Conservation (phyloP, 2,113 vertebrate species). For the Todiramphus chloris region DNA sequence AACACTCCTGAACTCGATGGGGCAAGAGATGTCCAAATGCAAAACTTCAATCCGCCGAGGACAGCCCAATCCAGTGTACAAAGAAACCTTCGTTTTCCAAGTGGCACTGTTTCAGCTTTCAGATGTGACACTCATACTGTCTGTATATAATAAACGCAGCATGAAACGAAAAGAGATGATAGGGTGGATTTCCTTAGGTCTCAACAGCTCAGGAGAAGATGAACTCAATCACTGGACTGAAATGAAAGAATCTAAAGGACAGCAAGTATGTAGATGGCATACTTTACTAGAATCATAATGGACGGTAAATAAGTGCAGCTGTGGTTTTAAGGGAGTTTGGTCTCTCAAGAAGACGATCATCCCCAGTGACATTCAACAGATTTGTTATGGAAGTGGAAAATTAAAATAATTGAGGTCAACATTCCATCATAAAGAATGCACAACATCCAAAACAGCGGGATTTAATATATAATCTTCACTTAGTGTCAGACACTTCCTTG, state of each 20-base stretch:
- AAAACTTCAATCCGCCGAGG: slow-evolving; percentile 96
- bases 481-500: neutral
- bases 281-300: slow-evolving; percentile 89
- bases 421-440: slow-evolving; percentile 52
- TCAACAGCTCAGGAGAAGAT: slow-evolving; percentile 97
- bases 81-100: slow-evolving; percentile 97
- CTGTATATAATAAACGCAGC: slow-evolving; percentile 97
- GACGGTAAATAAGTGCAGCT: neutral
- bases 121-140: slow-evolving; percentile 96
- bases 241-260: slow-evolving; percentile 98
- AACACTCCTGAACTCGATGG: slow-evolving; percentile 97
- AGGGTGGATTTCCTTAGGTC: slow-evolving; percentile 96
- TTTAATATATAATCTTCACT: neutral
- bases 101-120: slow-evolving; percentile 97
- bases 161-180: slow-evolving; percentile 99
- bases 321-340: neutral
- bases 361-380: neutral
- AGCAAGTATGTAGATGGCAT: slow-evolving; percentile 97
- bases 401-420: neutral
- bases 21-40: slow-evolving; percentile 99
- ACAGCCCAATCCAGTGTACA: slow-evolving; percentile 96
- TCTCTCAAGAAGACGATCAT: neutral
- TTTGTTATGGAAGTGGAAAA: slow-evolving; percentile 25
- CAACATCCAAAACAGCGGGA: neutral
- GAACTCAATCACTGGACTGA: slow-evolving; percentile 96